A percentile compares a stretch with the other conserved stretches of the same genome.
Evolutionary conservation across 2,888 invertebrate species (phyloP).

Genomic region (Athalia rosae): DNA sequence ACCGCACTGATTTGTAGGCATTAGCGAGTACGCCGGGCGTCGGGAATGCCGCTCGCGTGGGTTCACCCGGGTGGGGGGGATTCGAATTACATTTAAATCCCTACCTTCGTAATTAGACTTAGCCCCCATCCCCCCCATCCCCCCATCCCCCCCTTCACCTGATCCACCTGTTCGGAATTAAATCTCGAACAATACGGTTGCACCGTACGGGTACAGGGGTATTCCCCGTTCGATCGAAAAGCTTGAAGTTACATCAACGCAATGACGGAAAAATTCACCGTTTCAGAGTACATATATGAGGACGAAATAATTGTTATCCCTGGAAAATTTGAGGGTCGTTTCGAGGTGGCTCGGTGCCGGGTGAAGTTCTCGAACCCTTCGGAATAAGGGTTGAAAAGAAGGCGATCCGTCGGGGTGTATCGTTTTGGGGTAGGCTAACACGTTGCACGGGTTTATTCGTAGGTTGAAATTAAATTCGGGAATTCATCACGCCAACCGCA

Average conservation of each 20-base stretch:
- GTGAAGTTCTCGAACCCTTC: too few relatives aligned
- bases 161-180: too few relatives aligned
- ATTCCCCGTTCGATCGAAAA: too few relatives aligned
- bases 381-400: background rate
- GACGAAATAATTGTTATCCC: too few relatives aligned
- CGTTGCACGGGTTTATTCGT: slow-evolving; percentile 13
- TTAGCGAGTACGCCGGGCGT: background rate
- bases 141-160: too few relatives aligned
- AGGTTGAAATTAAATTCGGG: slow-evolving; percentile 36
- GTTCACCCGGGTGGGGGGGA: background rate
- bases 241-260: too few relatives aligned
- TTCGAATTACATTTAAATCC: slow-evolving; percentile 38
- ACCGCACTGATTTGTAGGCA: slow-evolving; percentile 37
- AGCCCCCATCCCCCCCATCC: background rate
- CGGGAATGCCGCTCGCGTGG: background rate
- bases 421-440: background rate
- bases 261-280: too few relatives aligned
- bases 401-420: slow-evolving; percentile 5
- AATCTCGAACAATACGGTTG: too few relatives aligned
- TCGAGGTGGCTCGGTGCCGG: too few relatives aligned
- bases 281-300: too few relatives aligned
- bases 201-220: too few relatives aligned
- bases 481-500: slow-evolving; percentile 28
- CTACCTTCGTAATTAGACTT: slow-evolving; percentile 26
- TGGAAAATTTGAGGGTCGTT: too few relatives aligned